A percentile compares a stretch with the other conserved stretches of the same genome.
These are phyloP conservation scores for Gallinago stenura DNA, from an alignment of 2,797 vertebrate species.

Conservation along the genomic window DNA sequence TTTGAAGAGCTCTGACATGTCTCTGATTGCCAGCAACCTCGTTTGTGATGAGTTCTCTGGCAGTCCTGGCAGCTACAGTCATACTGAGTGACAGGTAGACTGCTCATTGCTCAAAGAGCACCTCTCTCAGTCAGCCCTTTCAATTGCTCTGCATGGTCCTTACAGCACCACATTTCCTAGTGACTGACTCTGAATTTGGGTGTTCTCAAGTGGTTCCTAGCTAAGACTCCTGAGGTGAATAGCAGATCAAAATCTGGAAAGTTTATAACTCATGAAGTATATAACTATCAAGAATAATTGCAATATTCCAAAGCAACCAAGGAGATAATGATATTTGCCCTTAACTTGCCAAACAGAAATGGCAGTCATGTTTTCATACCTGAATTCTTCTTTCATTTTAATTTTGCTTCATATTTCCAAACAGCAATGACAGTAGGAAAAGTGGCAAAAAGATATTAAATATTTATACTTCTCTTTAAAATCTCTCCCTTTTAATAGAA, in stretches of 20 bases:
- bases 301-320: not conserved
- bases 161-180: not conserved
- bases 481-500: not conserved
- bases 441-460: not conserved
- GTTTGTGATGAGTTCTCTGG: not conserved
- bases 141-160: not conserved
- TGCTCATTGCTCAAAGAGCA: not conserved
- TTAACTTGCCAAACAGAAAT: not conserved
- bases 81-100: not conserved
- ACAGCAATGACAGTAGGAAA: not conserved
- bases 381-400: not conserved
- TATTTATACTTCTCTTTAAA: not conserved
- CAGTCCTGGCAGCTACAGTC: not conserved
- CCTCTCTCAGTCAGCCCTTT: not conserved
- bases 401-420: not conserved
- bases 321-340: not conserved
- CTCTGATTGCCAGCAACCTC: not conserved
- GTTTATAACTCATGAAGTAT: not conserved
- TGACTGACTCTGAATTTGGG: not conserved
- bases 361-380: not conserved
- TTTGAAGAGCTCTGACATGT: not conserved
- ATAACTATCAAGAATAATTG: not conserved
- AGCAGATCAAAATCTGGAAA: not conserved
- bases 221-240: not conserved
- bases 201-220: not conserved